Evolutionary conservation across 2,888 invertebrate species (phyloP).

Genomic region (Drosophila anomalata): DNA sequence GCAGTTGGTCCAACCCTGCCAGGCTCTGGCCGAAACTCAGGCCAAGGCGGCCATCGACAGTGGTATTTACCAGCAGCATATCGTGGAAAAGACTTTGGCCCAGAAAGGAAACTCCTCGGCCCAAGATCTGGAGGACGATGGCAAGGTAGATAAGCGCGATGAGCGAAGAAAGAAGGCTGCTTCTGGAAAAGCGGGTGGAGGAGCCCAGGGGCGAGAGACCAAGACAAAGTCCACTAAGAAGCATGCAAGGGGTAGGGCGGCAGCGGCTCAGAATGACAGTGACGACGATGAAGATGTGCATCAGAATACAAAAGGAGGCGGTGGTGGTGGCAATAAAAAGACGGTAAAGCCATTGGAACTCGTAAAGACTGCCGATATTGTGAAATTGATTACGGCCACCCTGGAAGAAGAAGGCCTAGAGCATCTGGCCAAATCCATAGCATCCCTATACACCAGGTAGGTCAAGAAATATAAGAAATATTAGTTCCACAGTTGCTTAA

Average conservation of each 20-base stretch:
- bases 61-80: conserved; percentile 90
- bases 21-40: conserved; percentile 87
- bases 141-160: conserved; percentile 89
- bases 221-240: conserved; percentile 97
- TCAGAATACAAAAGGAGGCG: conserved; percentile 26
- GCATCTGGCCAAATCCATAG: conserved; percentile 88
- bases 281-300: conserved; percentile 87
- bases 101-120: conserved; percentile 54
- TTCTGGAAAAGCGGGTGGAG: conserved; percentile 95
- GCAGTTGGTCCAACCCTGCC: conserved; percentile 88
- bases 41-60: conserved; percentile 88
- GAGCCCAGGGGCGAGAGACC: conserved; percentile 96
- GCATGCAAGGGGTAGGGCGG: conserved; percentile 86
- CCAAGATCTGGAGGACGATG: conserved; percentile 82
- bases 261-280: conserved; percentile 85
- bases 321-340: conserved; percentile 83
- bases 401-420: conserved; percentile 90
- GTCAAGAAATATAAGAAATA: conserved; percentile 3
- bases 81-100: conserved; percentile 87
- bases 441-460: conserved; percentile 88
- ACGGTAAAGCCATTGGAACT: conserved; percentile 86
- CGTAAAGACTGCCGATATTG: conserved; percentile 88
- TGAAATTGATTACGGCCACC: conserved; percentile 86
- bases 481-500: background rate
- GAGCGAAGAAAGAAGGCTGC: conserved; percentile 95